Percentiles rank a stretch among this genome's conserved stretches.
Conservation (phyloP, 2,888 invertebrate genomes). For the Blastobasis adustella region DNA sequence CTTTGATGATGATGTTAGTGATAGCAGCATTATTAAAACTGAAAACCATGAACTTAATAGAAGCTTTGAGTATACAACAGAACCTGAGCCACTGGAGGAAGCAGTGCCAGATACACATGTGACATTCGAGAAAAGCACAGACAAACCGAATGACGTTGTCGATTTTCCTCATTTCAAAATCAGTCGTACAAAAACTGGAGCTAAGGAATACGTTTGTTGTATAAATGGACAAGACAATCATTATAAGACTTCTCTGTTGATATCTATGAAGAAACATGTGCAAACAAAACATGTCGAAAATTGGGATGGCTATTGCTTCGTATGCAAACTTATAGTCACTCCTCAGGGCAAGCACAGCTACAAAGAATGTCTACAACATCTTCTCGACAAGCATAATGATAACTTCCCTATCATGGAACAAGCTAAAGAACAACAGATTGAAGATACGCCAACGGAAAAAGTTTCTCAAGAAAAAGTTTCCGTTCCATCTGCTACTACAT, state of each 20-base stretch:
- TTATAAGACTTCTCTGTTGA: conserved; percentile 52
- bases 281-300: conserved; percentile 51
- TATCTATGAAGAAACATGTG: conserved; percentile 62
- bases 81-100: conserved; percentile 1
- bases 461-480: conserved; percentile 6
- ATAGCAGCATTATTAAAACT: conserved; percentile 16
- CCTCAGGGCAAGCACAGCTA: conserved; percentile 47
- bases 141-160: conserved; percentile 22
- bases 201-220: conserved; percentile 58
- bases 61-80: conserved; percentile 11
- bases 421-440: conserved; percentile 12
- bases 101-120: neutral
- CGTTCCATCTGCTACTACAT: conserved; percentile 17
- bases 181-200: conserved; percentile 32
- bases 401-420: conserved; percentile 47
- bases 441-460: neutral
- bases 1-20: conserved; percentile 45
- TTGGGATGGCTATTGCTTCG: conserved; percentile 74
- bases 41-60: conserved; percentile 9
- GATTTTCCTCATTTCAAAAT: conserved; percentile 54
- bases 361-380: conserved; percentile 57
- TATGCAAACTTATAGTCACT: conserved; percentile 64
- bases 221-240: conserved; percentile 48
- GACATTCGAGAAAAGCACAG: neutral
- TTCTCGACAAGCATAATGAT: conserved; percentile 56